Base-by-base conservation (phyloP, 2,113 vertebrate species). In the Pao palembangensis region DNA sequence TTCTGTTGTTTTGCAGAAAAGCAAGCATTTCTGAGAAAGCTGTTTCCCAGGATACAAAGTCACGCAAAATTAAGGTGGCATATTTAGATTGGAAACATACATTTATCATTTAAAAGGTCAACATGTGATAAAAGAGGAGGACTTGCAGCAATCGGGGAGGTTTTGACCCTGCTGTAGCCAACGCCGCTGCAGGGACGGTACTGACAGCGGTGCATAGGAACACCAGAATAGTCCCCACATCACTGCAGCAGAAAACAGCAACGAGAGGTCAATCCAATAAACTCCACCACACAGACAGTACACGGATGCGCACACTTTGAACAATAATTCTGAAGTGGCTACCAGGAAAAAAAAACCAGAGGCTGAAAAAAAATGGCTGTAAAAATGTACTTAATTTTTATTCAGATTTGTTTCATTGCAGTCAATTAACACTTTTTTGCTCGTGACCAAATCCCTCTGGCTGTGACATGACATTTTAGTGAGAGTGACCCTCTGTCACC, bases 381-480 rank as follows among this genome's bases (percentile, higher is more conserved):
- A n/a, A n/a, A n/a, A n/a, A n/a, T 31, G 28, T 6, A 31, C 28
- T 8, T 31, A 7, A 31, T 31, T 31, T 31, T 31, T 31, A 8
- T 8, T 31, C 8, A 31, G 11, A 38, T 38, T 38, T 38, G 8
- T 38, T 38, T 38, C 10, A 38, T 38, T 38, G 10, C 8, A 12
- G 34, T 11, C 34, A 38, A 12, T 38, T 38, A 11, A 11, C 8
- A 1, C 8, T 38, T 38, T 11, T 38, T 38, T 38, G 34, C 34
- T 12, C 11, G 34, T 12, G 34, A 38, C 34, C 34, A 38, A 38
- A 12, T 38, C 34, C 34, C 63, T 54, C 42, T 57, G 0, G 58
- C 70, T 85, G 84, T 83, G 67, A 64, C 78, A 69, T 74, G 69
- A 62, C 72, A 70, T 81, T 78, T 71, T 81, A 78, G 78, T 71